Base-by-base conservation (phyloP, 2,888 invertebrate species). In the Epirrita christyi region DNA sequence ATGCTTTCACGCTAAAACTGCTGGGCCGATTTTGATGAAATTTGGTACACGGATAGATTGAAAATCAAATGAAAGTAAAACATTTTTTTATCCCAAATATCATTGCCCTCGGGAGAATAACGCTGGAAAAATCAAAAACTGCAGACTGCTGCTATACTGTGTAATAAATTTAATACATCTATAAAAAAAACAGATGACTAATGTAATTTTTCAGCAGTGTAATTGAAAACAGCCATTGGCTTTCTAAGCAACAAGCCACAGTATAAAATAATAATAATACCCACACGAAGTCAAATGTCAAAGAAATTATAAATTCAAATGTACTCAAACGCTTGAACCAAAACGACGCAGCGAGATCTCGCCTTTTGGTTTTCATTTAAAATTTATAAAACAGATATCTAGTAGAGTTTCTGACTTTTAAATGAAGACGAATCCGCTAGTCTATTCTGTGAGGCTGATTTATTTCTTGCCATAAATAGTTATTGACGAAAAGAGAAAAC, bases 271-370 rank as follows among this genome's bases (percentile, higher is more conserved):
- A n/a, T n/a, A n/a, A n/a, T n/a, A n/a, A n/a, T n/a, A 21, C 21
- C 21, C n/a, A 46, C 56, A 64, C 64, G 58, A 59, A 65, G 75
- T 76, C 74, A 75, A 72, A 72, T 71, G 77, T 76, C 74, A 73
- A 63, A 62, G 57, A 71, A 73, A 76, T 75, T 75, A 72, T 60
- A 72, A 76, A 76, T 78, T 59, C 52, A 45, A 60, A 61, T 57
- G 60, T 53, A 11, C 15, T 21, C 14, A 11, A 46, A 34, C 11
- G 50, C 37, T 66, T 68, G 70, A 69, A 71, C 66, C 43, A 61
- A 55, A 55, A 64, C 55, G 57, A 61, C 47, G 45, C 58, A 57
- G 60, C 11, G 61, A 32, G 14, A 59, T 50, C 41, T 40, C 42
- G 8, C 28, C 46, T 45, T 42, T 48, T 28, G 43, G 34, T 28